phyloP scores from a whole-genome alignment of 2,888 invertebrate genomes.

The Drosophila nigritarsus region DNA sequence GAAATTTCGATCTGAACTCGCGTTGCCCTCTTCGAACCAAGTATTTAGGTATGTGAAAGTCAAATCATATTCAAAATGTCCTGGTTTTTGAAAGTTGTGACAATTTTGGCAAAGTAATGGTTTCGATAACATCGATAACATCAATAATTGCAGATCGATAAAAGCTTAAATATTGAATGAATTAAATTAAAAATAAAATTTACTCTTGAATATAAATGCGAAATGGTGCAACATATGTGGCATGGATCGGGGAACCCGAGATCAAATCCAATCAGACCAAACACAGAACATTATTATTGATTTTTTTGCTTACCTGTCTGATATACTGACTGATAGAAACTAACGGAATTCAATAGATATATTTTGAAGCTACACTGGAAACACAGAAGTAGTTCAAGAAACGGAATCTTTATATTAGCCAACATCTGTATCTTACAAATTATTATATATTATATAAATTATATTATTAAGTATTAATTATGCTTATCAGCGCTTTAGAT shows the following conservation, averaged over 20 bases:
- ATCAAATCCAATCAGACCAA: not conserved
- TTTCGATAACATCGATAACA: not conserved
- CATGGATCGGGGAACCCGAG: not conserved
- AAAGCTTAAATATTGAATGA: fast-evolving
- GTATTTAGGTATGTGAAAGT: not conserved
- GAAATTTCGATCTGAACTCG: not conserved
- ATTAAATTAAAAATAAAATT: no score
- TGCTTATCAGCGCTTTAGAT: conserved; percentile 18
- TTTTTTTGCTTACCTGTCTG: not conserved
- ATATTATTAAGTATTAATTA: no score
- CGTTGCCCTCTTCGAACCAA: not conserved
- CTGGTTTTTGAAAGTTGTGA: not conserved
- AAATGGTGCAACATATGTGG: not conserved
- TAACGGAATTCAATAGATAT: not conserved
- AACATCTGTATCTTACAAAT: not conserved
- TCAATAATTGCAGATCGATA: not conserved
- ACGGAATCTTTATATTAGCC: not conserved
- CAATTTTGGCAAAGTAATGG: not conserved
- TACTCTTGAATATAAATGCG: not conserved
- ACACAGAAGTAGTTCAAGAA: not conserved
- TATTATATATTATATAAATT: not conserved
- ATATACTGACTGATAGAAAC: not conserved
- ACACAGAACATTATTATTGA: not conserved
- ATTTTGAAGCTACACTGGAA: not conserved
- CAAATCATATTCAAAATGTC: not conserved